Conservation (phyloP, 2,113 vertebrate species). For the Nymphicus hollandicus region DNA sequence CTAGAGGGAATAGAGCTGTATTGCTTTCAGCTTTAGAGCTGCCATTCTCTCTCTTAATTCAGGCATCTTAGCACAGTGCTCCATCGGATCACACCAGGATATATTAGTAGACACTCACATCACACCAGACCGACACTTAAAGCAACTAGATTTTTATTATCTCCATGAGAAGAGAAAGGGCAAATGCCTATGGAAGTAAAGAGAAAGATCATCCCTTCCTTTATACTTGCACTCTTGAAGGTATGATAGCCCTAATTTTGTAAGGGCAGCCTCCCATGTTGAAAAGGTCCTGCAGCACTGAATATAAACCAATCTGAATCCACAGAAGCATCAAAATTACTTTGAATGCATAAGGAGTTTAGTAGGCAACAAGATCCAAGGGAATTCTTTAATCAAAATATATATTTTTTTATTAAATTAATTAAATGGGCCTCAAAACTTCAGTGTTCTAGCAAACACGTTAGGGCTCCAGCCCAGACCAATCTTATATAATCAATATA, state of each 20-base stretch:
- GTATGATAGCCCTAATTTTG: neutral
- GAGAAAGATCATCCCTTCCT: neutral
- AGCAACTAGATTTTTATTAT: neutral
- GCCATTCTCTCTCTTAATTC: neutral
- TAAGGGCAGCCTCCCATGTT: neutral
- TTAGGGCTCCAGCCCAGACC: neutral
- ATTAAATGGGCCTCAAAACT: neutral
- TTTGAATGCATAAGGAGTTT: neutral
- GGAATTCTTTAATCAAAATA: neutral
- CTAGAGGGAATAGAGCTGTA: accelerated
- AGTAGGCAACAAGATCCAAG: neutral
- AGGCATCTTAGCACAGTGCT: neutral
- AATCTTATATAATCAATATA: neutral
- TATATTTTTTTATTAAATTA: neutral
- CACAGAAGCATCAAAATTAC: neutral
- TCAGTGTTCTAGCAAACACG: neutral
- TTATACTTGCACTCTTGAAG: neutral
- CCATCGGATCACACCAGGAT: neutral
- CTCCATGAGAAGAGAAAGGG: neutral
- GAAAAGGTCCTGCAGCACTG: neutral
- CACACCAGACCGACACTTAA: neutral
- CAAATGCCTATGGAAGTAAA: neutral
- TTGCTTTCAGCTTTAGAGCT: neutral
- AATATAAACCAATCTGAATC: neutral
- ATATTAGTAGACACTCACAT: neutral